A percentile compares a stretch with the other conserved stretches of the same genome.
These are phyloP conservation scores for Anolis sagrei DNA, from an alignment of 2,113 vertebrate species.

Conservation along the genomic window DNA sequence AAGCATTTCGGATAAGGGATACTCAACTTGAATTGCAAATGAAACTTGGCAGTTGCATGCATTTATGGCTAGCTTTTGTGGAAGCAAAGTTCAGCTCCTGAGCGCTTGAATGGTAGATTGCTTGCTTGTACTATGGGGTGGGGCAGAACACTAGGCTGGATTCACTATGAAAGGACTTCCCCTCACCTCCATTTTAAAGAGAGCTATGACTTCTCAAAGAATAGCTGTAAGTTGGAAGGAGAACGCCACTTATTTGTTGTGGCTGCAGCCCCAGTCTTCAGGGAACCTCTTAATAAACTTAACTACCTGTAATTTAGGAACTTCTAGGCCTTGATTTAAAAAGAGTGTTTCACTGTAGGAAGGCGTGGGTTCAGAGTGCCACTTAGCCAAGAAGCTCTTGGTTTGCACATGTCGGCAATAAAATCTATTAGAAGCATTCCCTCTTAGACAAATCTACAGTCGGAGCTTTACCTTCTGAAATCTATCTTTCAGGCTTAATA, in stretches of 20 bases:
- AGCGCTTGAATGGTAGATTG: not conserved
- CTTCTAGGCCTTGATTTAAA: not conserved
- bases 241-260: not conserved
- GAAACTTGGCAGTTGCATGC: not conserved
- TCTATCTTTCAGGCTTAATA: not conserved
- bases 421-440: not conserved
- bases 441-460: not conserved
- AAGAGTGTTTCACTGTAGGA: too few species aligned
- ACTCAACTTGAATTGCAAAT: not conserved
- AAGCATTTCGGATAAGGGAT: too few species aligned
- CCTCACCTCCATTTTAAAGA: conserved; percentile 18
- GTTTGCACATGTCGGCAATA: too few species aligned
- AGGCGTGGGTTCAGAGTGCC: not conserved
- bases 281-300: not conserved
- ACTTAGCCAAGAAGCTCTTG: not conserved
- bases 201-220: not conserved
- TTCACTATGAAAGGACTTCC: not conserved
- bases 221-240: not conserved
- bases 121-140: conserved; percentile 1
- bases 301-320: not conserved
- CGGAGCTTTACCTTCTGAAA: not conserved
- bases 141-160: not conserved
- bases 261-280: not conserved
- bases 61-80: not conserved
- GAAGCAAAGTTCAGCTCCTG: conserved; percentile 8